Conservation (phyloP, 2,888 invertebrate species). For the Nymphalis polychloros region DNA sequence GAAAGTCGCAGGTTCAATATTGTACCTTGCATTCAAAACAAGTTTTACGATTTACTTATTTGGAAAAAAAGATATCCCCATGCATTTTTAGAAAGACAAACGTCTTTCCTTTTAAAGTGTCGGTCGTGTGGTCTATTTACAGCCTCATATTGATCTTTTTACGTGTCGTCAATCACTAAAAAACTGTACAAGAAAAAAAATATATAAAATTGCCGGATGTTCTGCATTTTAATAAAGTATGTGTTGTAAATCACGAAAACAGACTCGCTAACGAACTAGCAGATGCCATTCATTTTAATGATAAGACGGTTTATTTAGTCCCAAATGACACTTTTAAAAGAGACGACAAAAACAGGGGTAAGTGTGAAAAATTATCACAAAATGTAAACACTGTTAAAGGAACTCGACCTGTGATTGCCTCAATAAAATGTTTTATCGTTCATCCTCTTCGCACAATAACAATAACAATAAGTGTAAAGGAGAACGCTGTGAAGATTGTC, state of each 20-base stretch:
- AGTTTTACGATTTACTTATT: too few relatives aligned
- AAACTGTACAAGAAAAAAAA: not conserved
- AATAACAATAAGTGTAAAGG: slow-evolving; percentile 16
- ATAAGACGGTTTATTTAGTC: slow-evolving; percentile 16
- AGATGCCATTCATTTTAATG: slow-evolving; percentile 7
- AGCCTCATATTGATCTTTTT: too few relatives aligned
- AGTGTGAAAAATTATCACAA: slow-evolving; percentile 41
- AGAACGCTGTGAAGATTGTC: slow-evolving; percentile 18
- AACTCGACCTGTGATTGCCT: slow-evolving; percentile 24
- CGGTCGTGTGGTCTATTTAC: too few relatives aligned
- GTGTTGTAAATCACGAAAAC: not conserved
- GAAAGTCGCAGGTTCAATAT: too few relatives aligned
- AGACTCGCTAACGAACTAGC: not conserved
- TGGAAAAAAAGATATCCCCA: too few relatives aligned
- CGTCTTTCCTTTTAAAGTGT: too few relatives aligned
- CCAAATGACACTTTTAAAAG: slow-evolving; percentile 28
- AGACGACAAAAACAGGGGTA: slow-evolving; percentile 39
- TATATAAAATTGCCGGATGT: not conserved
- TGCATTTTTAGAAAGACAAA: too few relatives aligned
- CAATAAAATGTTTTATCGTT: slow-evolving; percentile 21
- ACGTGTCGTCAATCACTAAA: not conserved
- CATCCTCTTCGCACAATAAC: slow-evolving; percentile 13
- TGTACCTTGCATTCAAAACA: too few relatives aligned
- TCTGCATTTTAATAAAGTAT: not conserved
- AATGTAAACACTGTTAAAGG: slow-evolving; percentile 42